Conservation (phyloP, 2,888 invertebrate species). For the Limnephilus marmoratus region DNA sequence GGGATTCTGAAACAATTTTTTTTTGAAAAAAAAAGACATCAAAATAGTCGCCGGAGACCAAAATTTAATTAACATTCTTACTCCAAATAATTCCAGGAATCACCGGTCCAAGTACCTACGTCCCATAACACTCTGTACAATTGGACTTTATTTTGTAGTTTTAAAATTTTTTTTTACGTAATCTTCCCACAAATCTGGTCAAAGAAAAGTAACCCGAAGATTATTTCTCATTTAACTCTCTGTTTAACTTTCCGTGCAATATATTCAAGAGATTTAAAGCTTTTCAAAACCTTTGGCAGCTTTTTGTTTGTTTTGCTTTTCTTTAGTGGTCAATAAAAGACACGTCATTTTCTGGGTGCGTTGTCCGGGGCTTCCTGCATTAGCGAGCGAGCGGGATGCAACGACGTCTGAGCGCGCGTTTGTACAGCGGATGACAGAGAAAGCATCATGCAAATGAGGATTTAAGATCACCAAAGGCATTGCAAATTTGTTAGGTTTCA, state of each 20-base stretch:
- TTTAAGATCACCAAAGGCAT: background rate
- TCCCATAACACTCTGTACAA: no score
- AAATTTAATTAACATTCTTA: no score
- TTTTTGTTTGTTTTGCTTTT: background rate
- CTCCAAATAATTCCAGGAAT: no score
- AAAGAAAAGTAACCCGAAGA: background rate
- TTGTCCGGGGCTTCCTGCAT: slow-evolving; percentile 5
- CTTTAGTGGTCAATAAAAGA: background rate
- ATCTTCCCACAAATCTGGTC: background rate
- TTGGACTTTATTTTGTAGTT: no score
- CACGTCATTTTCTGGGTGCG: slow-evolving; percentile 27
- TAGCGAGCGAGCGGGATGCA: slow-evolving; percentile 23
- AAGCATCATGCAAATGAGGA: background rate
- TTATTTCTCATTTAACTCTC: background rate
- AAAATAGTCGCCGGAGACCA: no score
- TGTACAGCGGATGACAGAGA: slow-evolving; percentile 13
- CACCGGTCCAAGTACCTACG: no score
- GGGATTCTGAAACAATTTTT: no score
- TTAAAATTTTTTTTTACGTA: background rate
- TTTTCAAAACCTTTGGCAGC: background rate
- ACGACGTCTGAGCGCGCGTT: background rate
- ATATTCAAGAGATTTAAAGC: no score
- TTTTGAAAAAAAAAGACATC: no score
- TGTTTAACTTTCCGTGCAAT: background rate
- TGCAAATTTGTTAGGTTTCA: background rate